Conservation (phyloP, 2,888 invertebrate species). For the Flexamia atlantica region DNA sequence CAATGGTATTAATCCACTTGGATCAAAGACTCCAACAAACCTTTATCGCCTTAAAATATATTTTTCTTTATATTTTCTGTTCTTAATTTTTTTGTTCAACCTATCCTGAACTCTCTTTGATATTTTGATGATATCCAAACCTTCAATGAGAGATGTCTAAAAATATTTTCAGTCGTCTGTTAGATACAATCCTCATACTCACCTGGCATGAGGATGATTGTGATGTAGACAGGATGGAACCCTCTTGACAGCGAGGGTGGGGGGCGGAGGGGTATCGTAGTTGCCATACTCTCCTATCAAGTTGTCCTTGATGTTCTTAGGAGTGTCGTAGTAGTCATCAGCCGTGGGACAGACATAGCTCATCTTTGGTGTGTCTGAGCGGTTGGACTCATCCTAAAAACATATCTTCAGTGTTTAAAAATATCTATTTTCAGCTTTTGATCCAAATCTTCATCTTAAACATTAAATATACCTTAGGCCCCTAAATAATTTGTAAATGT, state of each 20-base stretch:
- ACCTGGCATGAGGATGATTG: constrained; percentile 7
- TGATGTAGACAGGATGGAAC: constrained; percentile 32
- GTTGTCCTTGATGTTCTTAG: constrained; percentile 69
- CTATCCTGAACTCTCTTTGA: too few relatives aligned
- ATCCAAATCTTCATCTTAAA: too few relatives aligned
- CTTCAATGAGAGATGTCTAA: too few relatives aligned
- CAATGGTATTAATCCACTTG: too few relatives aligned
- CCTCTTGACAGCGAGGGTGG: constrained; percentile 74
- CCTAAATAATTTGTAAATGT: too few relatives aligned
- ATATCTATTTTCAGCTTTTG: too few relatives aligned
- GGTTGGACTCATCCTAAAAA: constrained; percentile 29
- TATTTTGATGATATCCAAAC: too few relatives aligned
- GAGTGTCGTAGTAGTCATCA: constrained; percentile 72
- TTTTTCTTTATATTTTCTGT: too few relatives aligned
- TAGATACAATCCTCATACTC: not conserved
- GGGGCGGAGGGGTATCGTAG: constrained; percentile 78
- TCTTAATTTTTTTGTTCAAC: too few relatives aligned
- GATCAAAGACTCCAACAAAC: too few relatives aligned
- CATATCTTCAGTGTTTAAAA: too few relatives aligned
- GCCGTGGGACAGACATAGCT: constrained; percentile 73
- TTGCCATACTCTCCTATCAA: constrained; percentile 74
- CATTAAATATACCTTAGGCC: not conserved
- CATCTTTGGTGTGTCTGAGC: constrained; percentile 78
- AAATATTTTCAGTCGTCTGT: not conserved
- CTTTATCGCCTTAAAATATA: too few relatives aligned